Base-by-base conservation (phyloP, 2,113 vertebrate species). In the Eclectus roratus region DNA sequence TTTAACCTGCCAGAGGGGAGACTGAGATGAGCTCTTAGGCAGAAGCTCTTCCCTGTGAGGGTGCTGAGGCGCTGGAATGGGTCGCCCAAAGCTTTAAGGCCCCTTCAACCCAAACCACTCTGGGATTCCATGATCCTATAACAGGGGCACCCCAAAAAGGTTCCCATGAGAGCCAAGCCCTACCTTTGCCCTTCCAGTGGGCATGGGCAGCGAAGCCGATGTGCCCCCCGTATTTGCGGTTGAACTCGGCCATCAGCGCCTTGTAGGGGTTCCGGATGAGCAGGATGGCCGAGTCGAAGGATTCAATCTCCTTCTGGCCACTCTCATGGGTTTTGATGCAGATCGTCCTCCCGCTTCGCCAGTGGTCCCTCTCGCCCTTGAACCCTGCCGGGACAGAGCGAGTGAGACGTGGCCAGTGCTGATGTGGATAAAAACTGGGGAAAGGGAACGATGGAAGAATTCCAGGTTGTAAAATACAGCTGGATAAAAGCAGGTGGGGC, bases 261-360 rank as follows among this genome's bases (percentile, higher is more conserved):
- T 99, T 99, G 98, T 99, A 99, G 19, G 99, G 99, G 98, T 99
- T 99, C 3, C 99, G 98, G 94, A 99, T 98, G 93, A 99, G 98
- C 80, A 99, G 95, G 97, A 99, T 98, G 94, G 99, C 98, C 0
- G 98, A 96, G 23, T 99, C 99, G 5, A 99, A 99, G 58, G 99
- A 96, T 53, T 99, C 99, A 0, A 99, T 99, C 97, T 99, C 99
- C 95, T 99, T 99, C 98, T 93, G 98, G 72, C 99, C 99, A 0
- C 99, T 99, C 97, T 99, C 99, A 0, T 99, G 99, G 1, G 99
- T 99, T 93, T 99, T 99, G 95, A 99, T 99, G 97, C 99, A 99
- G 70, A 99, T 98, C 0, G 99, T 99, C 93, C 99, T 98, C 5
- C 99, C 99, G 0, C 99, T 99, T 23, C 98, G 97, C 99, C 99